phyloP scores from a whole-genome alignment of 2,888 invertebrate species.

The Chaetogeoica ovagalla region DNA sequence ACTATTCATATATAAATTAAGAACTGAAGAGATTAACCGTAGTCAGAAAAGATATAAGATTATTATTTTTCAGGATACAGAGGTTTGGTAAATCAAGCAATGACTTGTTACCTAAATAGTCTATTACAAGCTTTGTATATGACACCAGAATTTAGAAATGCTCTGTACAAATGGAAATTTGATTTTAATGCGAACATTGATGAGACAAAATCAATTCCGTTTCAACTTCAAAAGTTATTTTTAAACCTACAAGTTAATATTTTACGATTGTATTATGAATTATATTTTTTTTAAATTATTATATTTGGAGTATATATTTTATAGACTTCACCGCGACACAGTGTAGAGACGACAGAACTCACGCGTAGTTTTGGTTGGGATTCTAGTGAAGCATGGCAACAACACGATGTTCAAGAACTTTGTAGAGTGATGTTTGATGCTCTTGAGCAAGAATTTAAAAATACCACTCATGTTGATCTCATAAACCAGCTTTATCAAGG shows the following conservation, averaged over 20 bases:
- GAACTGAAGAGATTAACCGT: background rate
- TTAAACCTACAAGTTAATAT: constrained; percentile 72
- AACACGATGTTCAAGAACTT: constrained; percentile 88
- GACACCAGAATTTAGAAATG: constrained; percentile 91
- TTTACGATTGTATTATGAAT: background rate
- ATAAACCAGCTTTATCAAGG: constrained; percentile 79
- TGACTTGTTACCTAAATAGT: constrained; percentile 91
- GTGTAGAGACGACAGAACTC: constrained; percentile 83
- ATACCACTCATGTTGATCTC: constrained; percentile 78
- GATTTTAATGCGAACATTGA: constrained; percentile 64
- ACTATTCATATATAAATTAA: too few relatives aligned
- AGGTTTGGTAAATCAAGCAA: constrained; percentile 84
- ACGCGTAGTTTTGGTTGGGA: constrained; percentile 91
- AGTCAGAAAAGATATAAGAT: background rate
- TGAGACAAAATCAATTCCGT: constrained; percentile 76
- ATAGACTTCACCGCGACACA: constrained; percentile 75
- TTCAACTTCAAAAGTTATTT: constrained; percentile 83
- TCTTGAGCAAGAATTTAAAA: constrained; percentile 79
- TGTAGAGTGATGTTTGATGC: constrained; percentile 91
- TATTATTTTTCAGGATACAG: constrained; percentile 65
- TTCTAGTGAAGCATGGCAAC: constrained; percentile 86
- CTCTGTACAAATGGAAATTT: constrained; percentile 81
- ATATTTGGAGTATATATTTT: constrained; percentile 38
- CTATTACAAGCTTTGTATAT: constrained; percentile 84
- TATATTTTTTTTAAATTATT: background rate